These are phyloP conservation scores for Serranus cabrilla DNA, from an alignment of 2,797 vertebrate species.

Conservation along the genomic window DNA sequence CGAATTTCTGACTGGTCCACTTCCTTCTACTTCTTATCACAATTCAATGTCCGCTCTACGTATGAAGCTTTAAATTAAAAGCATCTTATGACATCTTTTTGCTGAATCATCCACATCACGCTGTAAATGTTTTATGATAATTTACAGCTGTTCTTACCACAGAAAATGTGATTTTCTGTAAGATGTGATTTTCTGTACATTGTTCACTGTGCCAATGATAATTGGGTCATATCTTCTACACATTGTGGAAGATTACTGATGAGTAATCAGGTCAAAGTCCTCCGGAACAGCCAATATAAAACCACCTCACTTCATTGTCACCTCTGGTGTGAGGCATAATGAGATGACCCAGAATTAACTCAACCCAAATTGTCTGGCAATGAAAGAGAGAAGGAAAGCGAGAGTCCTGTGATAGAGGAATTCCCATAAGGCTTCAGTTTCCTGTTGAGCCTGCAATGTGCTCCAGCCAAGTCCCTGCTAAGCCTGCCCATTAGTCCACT, in stretches of 20 bases:
- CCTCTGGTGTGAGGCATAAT: constrained; percentile 74
- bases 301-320: constrained; percentile 61
- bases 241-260: constrained; percentile 27
- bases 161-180: too few relatives aligned
- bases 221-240: constrained; percentile 51
- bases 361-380: constrained; percentile 76
- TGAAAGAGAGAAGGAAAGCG: constrained; percentile 50
- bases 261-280: constrained; percentile 65
- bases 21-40: not conserved
- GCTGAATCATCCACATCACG: constrained; percentile 30
- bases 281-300: constrained; percentile 56
- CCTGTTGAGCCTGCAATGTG: constrained; percentile 51
- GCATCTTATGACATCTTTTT: constrained; percentile 2
- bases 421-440: constrained; percentile 54
- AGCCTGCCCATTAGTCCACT: constrained; percentile 64
- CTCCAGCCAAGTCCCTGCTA: constrained; percentile 56
- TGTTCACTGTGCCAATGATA: constrained; percentile 40
- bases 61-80: constrained; percentile 5
- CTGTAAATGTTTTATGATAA: not conserved
- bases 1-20: not conserved
- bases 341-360: constrained; percentile 83
- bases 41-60: not conserved
- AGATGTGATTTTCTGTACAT: constrained; percentile 1
- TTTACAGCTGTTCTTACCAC: constrained; percentile 22
- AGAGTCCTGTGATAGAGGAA: constrained; percentile 54